Evolutionary conservation across 2,797 vertebrate genomes (phyloP).

Genomic region (Ataeniobius toweri): DNA sequence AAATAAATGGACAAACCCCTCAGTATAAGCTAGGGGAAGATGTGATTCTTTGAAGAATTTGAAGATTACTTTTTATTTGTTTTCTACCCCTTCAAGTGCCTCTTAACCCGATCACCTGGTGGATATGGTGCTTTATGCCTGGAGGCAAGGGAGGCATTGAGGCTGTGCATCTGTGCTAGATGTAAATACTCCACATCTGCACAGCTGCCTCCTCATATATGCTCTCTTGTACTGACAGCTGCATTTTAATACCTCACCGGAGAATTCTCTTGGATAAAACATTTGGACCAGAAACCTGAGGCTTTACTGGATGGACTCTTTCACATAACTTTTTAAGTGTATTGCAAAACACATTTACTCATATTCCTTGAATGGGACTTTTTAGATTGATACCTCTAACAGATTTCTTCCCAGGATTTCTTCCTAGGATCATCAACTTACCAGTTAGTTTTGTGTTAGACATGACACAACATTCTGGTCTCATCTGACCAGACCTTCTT

Average conservation of each 20-base stretch:
- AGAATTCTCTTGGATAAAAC: constrained; percentile 64
- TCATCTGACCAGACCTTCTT: background rate
- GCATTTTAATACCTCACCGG: constrained; percentile 58
- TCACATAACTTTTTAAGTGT: constrained; percentile 63
- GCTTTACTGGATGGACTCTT: constrained; percentile 48
- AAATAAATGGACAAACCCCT: background rate
- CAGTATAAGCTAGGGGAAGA: background rate
- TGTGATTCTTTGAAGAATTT: background rate
- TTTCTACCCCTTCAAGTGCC: constrained; percentile 27
- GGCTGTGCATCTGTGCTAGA: constrained; percentile 49
- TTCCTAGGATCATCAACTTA: too few relatives aligned
- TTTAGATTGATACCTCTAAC: background rate
- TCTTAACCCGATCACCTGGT: constrained; percentile 53
- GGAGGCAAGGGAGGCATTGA: constrained; percentile 50
- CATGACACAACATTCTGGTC: background rate
- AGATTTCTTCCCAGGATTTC: background rate
- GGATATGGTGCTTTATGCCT: constrained; percentile 35
- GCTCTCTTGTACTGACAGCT: constrained; percentile 55
- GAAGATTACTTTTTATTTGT: background rate
- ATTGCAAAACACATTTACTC: background rate
- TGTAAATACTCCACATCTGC: constrained; percentile 59
- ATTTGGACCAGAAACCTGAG: constrained; percentile 47
- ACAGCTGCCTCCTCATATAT: constrained; percentile 28
- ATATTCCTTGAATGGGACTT: background rate
- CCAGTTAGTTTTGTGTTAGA: too few relatives aligned